Conservation (phyloP, 2,113 vertebrate species). For the Elephantulus edwardii region DNA sequence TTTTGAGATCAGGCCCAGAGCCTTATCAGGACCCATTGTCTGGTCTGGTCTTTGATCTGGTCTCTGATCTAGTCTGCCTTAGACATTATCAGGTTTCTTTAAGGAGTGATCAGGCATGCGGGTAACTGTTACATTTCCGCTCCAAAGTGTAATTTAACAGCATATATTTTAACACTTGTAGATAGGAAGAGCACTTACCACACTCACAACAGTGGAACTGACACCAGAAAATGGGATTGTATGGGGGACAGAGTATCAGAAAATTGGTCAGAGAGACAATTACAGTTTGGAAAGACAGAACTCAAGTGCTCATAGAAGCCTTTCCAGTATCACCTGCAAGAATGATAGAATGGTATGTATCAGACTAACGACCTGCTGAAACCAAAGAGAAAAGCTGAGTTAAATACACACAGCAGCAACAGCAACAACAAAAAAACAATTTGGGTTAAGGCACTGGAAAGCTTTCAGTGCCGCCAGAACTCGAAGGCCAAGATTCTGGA, state of each 20-base stretch:
- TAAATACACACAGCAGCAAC: not conserved
- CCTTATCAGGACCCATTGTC: too few relatives aligned
- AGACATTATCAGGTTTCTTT: too few relatives aligned
- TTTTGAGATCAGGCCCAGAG: too few relatives aligned
- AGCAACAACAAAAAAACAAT: constrained; percentile 1
- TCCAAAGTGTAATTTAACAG: too few relatives aligned
- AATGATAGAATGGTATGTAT: not conserved
- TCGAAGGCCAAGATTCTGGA: constrained; percentile 18
- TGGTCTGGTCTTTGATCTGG: too few relatives aligned
- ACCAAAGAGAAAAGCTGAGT: not conserved
- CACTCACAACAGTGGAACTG: not conserved
- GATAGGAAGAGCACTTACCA: not conserved
- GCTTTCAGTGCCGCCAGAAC: not conserved
- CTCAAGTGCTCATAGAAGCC: not conserved
- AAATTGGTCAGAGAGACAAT: not conserved
- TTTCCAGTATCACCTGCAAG: not conserved
- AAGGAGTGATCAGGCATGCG: too few relatives aligned
- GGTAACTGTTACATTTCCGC: too few relatives aligned
- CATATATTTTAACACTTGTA: not conserved
- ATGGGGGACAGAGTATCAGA: constrained; percentile 4
- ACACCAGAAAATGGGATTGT: not conserved
- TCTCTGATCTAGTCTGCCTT: too few relatives aligned
- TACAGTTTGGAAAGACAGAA: not conserved
- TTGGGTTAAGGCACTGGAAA: not conserved
- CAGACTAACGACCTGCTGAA: not conserved